A percentile compares a stretch with the other conserved stretches of the same genome.
phyloP scores from a whole-genome alignment of 1,140 invertebrate genomes.

The Delia radicum region DNA sequence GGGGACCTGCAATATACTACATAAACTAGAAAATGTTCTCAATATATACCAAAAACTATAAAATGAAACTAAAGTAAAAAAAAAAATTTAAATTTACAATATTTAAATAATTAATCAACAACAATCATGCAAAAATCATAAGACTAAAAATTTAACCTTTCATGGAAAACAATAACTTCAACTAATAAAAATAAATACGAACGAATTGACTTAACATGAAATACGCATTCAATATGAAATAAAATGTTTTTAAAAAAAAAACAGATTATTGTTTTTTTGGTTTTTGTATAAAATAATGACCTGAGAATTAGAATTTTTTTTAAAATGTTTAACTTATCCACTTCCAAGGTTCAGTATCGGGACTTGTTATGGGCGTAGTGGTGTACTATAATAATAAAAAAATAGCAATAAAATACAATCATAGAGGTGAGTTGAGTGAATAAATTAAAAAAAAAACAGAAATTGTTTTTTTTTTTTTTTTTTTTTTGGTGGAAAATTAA shows the following conservation, averaged over 20 bases:
- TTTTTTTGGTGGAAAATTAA: not conserved
- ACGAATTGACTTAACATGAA: not conserved
- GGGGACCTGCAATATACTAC: too few species aligned
- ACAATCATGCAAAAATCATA: constrained; percentile 15
- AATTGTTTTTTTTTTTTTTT: not conserved
- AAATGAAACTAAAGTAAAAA: not conserved
- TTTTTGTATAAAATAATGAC: constrained; percentile 32
- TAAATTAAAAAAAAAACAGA: constrained; percentile 1
- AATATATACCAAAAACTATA: not conserved
- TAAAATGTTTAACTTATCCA: constrained; percentile 61
- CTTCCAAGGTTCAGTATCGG: constrained; percentile 82
- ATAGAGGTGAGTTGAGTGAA: too few species aligned
- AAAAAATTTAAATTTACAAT: not conserved
- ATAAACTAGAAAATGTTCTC: too few species aligned
- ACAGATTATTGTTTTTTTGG: constrained; percentile 22
- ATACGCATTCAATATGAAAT: not conserved
- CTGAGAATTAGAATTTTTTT: constrained; percentile 29
- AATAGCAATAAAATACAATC: constrained; percentile 14
- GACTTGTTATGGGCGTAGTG: constrained; percentile 75
- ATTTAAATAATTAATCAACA: not conserved
- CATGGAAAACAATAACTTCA: not conserved
- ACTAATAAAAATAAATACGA: not conserved
- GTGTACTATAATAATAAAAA: constrained; percentile 63
- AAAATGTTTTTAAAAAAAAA: not conserved
- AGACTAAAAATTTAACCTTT: not conserved